Evolutionary conservation across 2,797 vertebrate species (phyloP), one percentile per base, ranked within the genome.

Genomic region (Nyctibius grandis): DNA sequence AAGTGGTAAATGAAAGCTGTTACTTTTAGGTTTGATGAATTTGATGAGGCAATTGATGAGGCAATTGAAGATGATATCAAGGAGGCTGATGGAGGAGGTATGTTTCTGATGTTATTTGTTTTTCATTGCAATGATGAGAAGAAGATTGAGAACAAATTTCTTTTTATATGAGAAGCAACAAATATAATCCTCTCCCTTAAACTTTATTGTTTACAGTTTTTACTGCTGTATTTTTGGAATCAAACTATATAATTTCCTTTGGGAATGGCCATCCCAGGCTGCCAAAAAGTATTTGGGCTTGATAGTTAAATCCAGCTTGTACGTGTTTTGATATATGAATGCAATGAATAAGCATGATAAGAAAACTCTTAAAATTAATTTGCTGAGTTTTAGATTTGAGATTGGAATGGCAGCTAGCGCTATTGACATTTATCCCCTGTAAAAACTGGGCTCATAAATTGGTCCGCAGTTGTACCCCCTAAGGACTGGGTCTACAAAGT

Each of bases 11-110:
- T 61, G 38, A 45, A 84, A 91, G 59, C 48, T 94, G 53, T 92
- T 90, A 8, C 54, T 96, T 97, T 72, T 97, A 99, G 99, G 97
- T 99, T 99, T 97, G 99, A 99, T 97, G 99, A 99, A 95, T 99
- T 99, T 94, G 99, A 99, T 63, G 99, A 99, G 88, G 99, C 99
- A 77, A 99, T 99, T 26, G 99, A 99, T 89, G 99, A 99, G 96
- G 99, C 99, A 11, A 99, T 99, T 88, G 99, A 99, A 97, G 99
- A 99, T 81, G 99, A 99, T 87, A 97, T 99, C 91, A 98, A 98
- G 82, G 99, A 99, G 85, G 97, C 98, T 54, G 98, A 99, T 78
- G 98, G 97, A 88, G 99, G 99, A 98, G 99, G 99, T 99, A 96
- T 21, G 97, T 96, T 64, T 88, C 78, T 93, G 17, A 15, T 76